A percentile compares a stretch with the other conserved stretches of the same genome.
Conservation (phyloP, 2,797 vertebrate genomes). For the Falco rusticolus region DNA sequence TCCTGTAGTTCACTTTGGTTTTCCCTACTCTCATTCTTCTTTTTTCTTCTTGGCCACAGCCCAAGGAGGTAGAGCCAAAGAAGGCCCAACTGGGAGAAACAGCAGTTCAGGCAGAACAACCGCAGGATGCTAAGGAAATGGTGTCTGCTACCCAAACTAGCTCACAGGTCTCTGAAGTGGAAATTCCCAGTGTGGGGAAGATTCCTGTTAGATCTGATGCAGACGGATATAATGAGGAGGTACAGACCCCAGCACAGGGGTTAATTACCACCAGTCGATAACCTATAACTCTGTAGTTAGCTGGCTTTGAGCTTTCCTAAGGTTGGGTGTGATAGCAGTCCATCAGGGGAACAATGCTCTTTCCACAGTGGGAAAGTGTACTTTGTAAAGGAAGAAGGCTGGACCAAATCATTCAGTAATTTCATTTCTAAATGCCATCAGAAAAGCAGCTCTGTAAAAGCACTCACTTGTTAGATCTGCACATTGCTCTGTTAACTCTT, state of each 20-base stretch:
- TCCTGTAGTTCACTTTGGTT: slow-evolving; percentile 4
- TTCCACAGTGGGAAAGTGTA: too few relatives aligned
- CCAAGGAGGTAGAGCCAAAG: slow-evolving; percentile 63
- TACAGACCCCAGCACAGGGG: slow-evolving; percentile 67
- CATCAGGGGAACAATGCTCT: fast-evolving
- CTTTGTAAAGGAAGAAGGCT: neutral
- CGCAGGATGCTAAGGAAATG: slow-evolving; percentile 32
- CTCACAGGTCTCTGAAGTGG: slow-evolving; percentile 91
- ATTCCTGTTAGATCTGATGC: slow-evolving; percentile 92
- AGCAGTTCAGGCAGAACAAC: slow-evolving; percentile 72
- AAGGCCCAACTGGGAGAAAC: slow-evolving; percentile 64
- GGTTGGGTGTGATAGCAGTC: neutral
- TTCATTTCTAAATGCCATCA: neutral
- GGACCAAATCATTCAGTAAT: fast-evolving
- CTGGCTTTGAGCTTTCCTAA: neutral
- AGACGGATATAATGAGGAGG: slow-evolving; percentile 98
- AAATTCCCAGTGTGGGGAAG: slow-evolving; percentile 95
- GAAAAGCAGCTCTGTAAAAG: neutral
- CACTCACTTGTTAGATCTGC: fast-evolving
- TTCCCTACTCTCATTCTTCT: slow-evolving; percentile 36
- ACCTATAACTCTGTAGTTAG: neutral
- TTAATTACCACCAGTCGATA: neutral
- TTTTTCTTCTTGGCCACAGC: slow-evolving; percentile 61
- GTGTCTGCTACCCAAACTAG: slow-evolving; percentile 72
- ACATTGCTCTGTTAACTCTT: neutral